Evolutionary conservation across 2,797 vertebrate species (phyloP).

Genomic region (Sternarchorhynchus goeldii): DNA sequence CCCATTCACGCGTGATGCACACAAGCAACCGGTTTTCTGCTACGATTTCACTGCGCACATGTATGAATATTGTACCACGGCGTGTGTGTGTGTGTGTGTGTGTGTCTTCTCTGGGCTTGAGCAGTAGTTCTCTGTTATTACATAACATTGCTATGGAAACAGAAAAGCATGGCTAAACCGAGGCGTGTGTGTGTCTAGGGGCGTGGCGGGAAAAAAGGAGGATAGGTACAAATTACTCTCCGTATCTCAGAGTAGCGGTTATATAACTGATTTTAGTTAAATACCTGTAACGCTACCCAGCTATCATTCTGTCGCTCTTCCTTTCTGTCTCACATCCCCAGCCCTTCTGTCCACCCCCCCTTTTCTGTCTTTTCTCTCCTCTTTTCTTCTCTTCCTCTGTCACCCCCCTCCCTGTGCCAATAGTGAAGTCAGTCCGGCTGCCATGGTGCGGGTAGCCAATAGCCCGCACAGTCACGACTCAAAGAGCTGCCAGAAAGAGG

Average conservation of each 20-base stretch:
- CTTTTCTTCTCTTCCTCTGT: constrained; percentile 42
- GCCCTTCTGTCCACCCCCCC: constrained; percentile 34
- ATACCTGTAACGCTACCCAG: background rate
- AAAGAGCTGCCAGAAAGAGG: constrained; percentile 44
- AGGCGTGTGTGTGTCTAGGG: constrained; percentile 26
- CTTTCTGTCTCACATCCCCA: background rate
- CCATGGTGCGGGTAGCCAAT: constrained; percentile 50
- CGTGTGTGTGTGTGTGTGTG: background rate
- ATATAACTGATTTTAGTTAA: background rate
- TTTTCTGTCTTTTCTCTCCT: constrained; percentile 51
- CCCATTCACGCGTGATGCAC: too few relatives aligned
- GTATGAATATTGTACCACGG: constrained; percentile 68
- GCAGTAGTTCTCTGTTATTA: constrained; percentile 47
- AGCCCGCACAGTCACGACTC: constrained; percentile 66
- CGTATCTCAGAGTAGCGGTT: background rate
- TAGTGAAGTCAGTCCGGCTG: constrained; percentile 60
- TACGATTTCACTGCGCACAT: constrained; percentile 29
- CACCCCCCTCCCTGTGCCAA: constrained; percentile 58
- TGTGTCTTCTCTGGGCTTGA: constrained; percentile 33
- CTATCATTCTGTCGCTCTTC: too few relatives aligned
- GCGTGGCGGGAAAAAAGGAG: background rate
- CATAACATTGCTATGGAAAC: constrained; percentile 46
- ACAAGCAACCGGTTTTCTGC: too few relatives aligned
- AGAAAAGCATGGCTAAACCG: constrained; percentile 36
- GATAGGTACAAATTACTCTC: background rate